These are phyloP conservation scores for Myripristis murdjan DNA, from an alignment of 2,797 vertebrate genomes.

Conservation along the genomic window DNA sequence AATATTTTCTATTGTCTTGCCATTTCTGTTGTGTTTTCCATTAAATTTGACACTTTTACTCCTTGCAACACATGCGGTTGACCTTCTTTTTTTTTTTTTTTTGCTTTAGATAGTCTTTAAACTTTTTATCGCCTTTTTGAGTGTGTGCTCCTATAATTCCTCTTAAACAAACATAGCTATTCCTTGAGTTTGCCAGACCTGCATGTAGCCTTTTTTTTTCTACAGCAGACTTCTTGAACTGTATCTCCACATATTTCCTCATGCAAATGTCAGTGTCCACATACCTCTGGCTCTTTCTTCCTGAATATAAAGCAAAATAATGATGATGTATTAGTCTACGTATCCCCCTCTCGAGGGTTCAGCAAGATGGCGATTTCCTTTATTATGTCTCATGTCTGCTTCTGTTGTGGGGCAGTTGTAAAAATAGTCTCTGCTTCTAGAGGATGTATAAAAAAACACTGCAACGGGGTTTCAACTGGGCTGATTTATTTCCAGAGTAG, in stretches of 20 bases:
- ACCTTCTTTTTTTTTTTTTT: slow-evolving; percentile 15
- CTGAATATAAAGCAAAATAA: slow-evolving; percentile 84
- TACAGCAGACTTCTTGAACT: slow-evolving; percentile 59
- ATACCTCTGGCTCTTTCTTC: slow-evolving; percentile 74
- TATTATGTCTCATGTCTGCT: slow-evolving; percentile 85
- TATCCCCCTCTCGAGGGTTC: slow-evolving; percentile 74
- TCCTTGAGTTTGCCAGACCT: slow-evolving; percentile 31
- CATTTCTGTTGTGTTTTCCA: neutral
- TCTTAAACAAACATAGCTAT: slow-evolving; percentile 47
- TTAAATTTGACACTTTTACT: slow-evolving; percentile 11
- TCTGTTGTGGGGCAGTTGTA: slow-evolving; percentile 83
- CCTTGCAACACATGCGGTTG: slow-evolving; percentile 19
- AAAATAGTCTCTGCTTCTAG: slow-evolving; percentile 83
- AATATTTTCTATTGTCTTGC: slow-evolving; percentile 14
- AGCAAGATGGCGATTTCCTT: slow-evolving; percentile 84
- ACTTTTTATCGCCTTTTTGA: slow-evolving; percentile 27
- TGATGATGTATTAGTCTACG: slow-evolving; percentile 84
- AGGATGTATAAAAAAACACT: slow-evolving; percentile 77
- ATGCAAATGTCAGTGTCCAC: slow-evolving; percentile 76
- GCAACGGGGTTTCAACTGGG: slow-evolving; percentile 65
- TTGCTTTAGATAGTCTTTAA: slow-evolving; percentile 19
- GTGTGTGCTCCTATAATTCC: slow-evolving; percentile 33
- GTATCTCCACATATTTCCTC: slow-evolving; percentile 71
- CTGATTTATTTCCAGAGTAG: slow-evolving; percentile 84
- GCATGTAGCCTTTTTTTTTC: slow-evolving; percentile 1